Percentiles rank a stretch among this genome's conserved stretches.
phyloP scores from a whole-genome alignment of 2,797 vertebrate genomes.

The Tolypeutes matacus region DNA sequence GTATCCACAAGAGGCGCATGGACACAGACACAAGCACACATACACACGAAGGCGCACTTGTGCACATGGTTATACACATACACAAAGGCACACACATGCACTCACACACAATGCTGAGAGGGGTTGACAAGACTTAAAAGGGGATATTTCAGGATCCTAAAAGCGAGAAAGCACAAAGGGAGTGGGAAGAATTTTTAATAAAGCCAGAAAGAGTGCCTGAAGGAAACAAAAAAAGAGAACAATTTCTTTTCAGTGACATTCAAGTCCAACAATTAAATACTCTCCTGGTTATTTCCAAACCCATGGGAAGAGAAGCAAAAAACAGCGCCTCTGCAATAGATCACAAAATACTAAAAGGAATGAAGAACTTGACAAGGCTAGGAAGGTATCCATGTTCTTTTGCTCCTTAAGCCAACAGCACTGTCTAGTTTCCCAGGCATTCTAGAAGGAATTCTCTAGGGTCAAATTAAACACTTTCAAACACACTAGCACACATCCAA shows the following conservation, averaged over 20 bases:
- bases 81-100: neutral
- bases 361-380: neutral
- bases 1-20: too few species aligned
- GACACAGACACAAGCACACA: neutral
- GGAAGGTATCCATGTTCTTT: neutral
- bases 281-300: constrained; percentile 32
- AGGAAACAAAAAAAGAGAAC: neutral
- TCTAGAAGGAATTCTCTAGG: neutral
- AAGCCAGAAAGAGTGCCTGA: neutral
- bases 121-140: neutral
- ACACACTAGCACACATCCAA: neutral
- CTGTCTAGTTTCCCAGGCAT: neutral
- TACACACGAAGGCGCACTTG: neutral
- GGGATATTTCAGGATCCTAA: neutral
- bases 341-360: neutral
- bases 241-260: neutral
- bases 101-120: neutral
- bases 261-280: neutral
- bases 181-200: neutral
- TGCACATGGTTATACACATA: neutral
- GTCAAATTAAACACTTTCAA: neutral
- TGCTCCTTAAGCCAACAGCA: neutral
- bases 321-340: neutral
- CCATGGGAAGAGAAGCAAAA: neutral
- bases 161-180: neutral